phyloP scores from a whole-genome alignment of 2,113 vertebrate genomes.

The Channa argus region DNA sequence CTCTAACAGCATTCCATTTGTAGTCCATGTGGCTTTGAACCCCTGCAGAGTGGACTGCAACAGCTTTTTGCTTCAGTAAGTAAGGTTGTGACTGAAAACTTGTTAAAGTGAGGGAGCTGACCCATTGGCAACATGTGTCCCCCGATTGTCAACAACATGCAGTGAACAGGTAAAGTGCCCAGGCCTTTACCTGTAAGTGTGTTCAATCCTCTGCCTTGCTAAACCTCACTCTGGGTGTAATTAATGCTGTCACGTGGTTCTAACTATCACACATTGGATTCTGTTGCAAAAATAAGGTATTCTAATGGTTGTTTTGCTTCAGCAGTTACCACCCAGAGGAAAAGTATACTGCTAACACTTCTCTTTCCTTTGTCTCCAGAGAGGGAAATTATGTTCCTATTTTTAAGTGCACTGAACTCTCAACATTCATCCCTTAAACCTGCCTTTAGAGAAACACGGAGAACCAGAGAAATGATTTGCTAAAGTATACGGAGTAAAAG shows the following conservation, averaged over 20 bases:
- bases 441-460: too few species aligned
- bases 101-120: not conserved
- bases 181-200: not conserved
- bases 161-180: not conserved
- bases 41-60: not conserved
- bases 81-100: not conserved
- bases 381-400: too few species aligned
- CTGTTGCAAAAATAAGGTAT: not conserved
- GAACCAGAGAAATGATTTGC: too few species aligned
- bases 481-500: too few species aligned
- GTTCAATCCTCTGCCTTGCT: not conserved
- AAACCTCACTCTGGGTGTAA: not conserved
- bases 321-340: not conserved
- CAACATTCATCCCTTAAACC: too few species aligned
- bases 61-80: constrained; percentile 3
- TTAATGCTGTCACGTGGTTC: not conserved
- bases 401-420: too few species aligned
- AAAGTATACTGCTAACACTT: too few species aligned
- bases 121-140: not conserved
- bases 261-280: not conserved
- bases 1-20: constrained; percentile 14
- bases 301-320: constrained; percentile 16
- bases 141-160: not conserved
- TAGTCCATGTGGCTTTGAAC: constrained; percentile 9
- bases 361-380: too few species aligned